Evolutionary conservation across 2,113 vertebrate genomes (phyloP).

Genomic region (Ptyas mucosa): DNA sequence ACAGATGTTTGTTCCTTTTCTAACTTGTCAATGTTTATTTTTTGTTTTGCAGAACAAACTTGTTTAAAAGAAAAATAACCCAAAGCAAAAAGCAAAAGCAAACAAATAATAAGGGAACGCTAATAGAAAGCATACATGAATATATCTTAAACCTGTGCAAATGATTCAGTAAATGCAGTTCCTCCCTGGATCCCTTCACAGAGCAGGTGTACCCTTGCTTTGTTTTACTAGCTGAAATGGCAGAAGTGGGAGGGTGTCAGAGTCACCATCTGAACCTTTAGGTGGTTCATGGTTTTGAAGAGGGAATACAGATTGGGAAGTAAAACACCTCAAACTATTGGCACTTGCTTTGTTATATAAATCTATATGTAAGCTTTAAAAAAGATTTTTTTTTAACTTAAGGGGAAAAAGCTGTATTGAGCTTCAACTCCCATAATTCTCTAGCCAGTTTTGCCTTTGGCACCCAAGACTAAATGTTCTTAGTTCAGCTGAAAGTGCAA

Average conservation of each 20-base stretch:
- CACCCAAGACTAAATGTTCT: neutral
- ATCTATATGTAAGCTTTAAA: neutral
- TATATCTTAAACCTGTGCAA: neutral
- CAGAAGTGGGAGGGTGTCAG: neutral
- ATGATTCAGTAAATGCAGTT: neutral
- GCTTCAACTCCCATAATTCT: neutral
- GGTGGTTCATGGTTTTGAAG: neutral
- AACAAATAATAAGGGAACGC: neutral
- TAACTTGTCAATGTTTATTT: neutral
- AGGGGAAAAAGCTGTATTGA: neutral
- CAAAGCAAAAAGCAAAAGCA: neutral
- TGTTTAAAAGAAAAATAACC: neutral
- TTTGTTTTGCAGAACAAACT: neutral
- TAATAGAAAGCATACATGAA: neutral
- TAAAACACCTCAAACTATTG: neutral
- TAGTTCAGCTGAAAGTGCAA: slow-evolving; percentile 11
- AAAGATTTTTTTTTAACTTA: neutral
- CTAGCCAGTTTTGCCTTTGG: neutral
- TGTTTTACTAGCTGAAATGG: neutral
- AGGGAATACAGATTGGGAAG: neutral
- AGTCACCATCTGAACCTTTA: neutral
- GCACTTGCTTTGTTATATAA: neutral
- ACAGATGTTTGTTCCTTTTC: rapidly evolving
- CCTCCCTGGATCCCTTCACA: neutral
- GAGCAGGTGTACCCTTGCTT: neutral